Conservation (phyloP, 2,113 vertebrate species). For the Labrus mixtus region DNA sequence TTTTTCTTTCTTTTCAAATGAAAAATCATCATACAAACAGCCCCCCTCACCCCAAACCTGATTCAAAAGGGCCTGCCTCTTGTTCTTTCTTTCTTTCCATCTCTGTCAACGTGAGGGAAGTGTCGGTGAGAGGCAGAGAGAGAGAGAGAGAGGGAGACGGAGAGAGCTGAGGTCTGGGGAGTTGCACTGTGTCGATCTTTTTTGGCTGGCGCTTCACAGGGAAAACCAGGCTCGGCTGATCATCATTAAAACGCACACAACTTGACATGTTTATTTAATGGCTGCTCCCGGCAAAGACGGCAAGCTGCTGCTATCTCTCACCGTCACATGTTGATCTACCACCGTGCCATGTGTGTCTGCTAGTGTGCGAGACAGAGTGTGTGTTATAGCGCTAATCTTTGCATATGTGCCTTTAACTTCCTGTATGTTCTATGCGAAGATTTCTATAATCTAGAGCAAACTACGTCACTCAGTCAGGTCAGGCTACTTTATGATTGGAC, state of each 20-base stretch:
- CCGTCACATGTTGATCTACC: constrained; percentile 81
- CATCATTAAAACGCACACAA: constrained; percentile 82
- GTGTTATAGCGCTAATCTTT: constrained; percentile 54
- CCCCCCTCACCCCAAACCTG: constrained; percentile 48
- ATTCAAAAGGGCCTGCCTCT: constrained; percentile 76
- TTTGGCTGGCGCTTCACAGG: constrained; percentile 80
- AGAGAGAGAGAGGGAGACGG: constrained; percentile 4
- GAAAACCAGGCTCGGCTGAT: constrained; percentile 77
- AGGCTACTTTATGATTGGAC: constrained; percentile 49
- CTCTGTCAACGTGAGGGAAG: constrained; percentile 79
- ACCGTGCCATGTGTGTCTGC: constrained; percentile 73
- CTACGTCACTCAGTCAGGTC: constrained; percentile 35
- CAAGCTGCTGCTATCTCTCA: constrained; percentile 83
- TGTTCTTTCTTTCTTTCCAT: constrained; percentile 75
- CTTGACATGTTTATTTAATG: constrained; percentile 87
- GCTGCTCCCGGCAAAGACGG: constrained; percentile 81
- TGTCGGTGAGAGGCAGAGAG: constrained; percentile 67
- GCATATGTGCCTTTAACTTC: constrained; percentile 53
- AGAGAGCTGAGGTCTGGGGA: constrained; percentile 78
- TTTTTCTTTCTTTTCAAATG: constrained; percentile 79
- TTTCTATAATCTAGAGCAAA: constrained; percentile 18
- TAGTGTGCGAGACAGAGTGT: constrained; percentile 28
- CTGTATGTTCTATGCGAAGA: constrained; percentile 15
- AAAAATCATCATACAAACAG: constrained; percentile 79
- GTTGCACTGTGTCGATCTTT: constrained; percentile 80